Evolutionary conservation across 2,797 vertebrate species (phyloP).

Genomic region (Bryconaethiops microstoma): DNA sequence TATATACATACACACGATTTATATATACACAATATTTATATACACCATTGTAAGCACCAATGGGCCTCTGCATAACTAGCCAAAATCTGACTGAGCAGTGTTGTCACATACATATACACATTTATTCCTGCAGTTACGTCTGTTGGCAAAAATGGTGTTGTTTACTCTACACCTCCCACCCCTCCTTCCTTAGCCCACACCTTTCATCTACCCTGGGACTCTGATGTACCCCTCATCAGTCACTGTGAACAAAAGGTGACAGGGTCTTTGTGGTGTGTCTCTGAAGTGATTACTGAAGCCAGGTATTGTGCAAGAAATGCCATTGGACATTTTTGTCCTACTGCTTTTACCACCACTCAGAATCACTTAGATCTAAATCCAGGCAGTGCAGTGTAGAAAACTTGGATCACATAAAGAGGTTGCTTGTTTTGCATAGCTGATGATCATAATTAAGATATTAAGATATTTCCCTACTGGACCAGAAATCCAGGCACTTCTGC

Average conservation of each 20-base stretch:
- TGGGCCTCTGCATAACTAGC: too few species aligned
- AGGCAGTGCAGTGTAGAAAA: neutral
- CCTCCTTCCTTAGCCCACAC: conserved; percentile 10
- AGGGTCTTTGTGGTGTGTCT: conserved; percentile 60
- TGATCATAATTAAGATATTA: neutral
- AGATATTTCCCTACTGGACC: conserved; percentile 12
- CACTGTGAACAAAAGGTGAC: conserved; percentile 56
- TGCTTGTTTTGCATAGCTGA: neutral
- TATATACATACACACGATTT: too few species aligned
- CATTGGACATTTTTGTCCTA: neutral
- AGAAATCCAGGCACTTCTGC: neutral
- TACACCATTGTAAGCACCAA: neutral
- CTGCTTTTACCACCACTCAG: neutral
- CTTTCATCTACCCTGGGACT: conserved; percentile 59
- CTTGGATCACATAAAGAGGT: neutral
- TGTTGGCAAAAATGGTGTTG: conserved; percentile 4
- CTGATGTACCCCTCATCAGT: conserved; percentile 53
- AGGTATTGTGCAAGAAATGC: neutral
- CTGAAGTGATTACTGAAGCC: conserved; percentile 46
- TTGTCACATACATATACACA: neutral
- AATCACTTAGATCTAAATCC: neutral
- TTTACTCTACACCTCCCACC: conserved; percentile 10
- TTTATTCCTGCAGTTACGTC: neutral
- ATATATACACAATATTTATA: too few species aligned
- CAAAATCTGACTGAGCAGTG: too few species aligned